Base-by-base conservation (phyloP, 2,113 vertebrate species). In the Gyps fulvus region DNA sequence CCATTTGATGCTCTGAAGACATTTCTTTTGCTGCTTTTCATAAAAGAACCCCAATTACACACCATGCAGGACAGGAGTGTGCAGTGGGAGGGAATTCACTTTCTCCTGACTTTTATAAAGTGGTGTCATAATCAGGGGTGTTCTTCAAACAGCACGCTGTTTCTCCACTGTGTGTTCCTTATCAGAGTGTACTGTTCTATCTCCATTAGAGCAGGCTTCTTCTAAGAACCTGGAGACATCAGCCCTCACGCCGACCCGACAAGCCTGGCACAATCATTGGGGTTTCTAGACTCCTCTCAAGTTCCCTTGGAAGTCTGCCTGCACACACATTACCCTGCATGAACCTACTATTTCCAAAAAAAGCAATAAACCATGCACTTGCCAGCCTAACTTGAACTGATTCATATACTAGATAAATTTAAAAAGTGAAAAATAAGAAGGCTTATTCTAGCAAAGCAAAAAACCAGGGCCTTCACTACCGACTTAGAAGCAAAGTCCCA, bases 251-350 rank as follows among this genome's bases (percentile, higher is more conserved):
- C 31, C 0, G 0, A 93, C 57, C 21, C 1, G 6, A 69, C n/a
- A 36, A 96, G 61, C 58, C 57, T 93, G 91, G 81, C 87, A 73
- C 59, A 67, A 63, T 72, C 62, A 26, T 4, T 25, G 43, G 61
- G 65, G 43, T 42, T 92, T 82, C 82, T 78, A 90, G 62, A 8
- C 73, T 79, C 77, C 65, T 96, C 73, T 95, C 90, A 88, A 83
- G 62, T 85, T 94, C 66, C 66, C 49, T 52, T 94, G 95, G 90
- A 91, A 79, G 40, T 19, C 43, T 71, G 90, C 85, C 95, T 72
- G 65, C 52, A 69, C 40, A 61, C 2, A 15, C 55, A 10, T 78
- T 49, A 85, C 91, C 69, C 40, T 61, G 71, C 61, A n/a, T 26
- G 90, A 96, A 91, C 89, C 62, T 29, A 17, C 26, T 16, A 13